Conservation (phyloP, 2,113 vertebrate species). For the Gobius niger region DNA sequence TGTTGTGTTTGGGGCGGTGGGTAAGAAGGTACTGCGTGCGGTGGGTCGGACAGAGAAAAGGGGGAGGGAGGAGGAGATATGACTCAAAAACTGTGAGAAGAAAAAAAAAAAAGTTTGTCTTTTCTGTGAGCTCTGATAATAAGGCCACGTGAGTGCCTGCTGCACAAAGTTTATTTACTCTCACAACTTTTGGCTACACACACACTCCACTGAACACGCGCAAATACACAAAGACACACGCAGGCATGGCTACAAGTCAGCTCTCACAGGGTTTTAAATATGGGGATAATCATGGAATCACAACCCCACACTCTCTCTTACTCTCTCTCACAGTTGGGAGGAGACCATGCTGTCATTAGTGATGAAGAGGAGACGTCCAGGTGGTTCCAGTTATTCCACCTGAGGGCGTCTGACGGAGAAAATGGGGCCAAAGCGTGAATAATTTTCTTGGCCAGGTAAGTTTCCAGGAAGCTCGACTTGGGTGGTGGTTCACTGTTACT, state of each 20-base stretch:
- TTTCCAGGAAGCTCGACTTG: slow-evolving; percentile 55
- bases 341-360: slow-evolving; percentile 28
- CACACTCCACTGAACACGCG: slow-evolving; percentile 59
- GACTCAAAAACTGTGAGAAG: slow-evolving; percentile 61
- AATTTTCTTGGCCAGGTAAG: slow-evolving; percentile 54
- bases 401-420: slow-evolving; percentile 45
- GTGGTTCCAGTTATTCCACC: slow-evolving; percentile 74
- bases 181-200: slow-evolving; percentile 73
- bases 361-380: slow-evolving; percentile 61
- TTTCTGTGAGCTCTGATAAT: slow-evolving; percentile 80
- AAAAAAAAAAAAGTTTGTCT: slow-evolving; percentile 76
- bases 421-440: slow-evolving; percentile 33
- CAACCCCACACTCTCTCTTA: slow-evolving; percentile 42
- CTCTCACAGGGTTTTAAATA: slow-evolving; percentile 61
- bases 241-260: slow-evolving; percentile 27
- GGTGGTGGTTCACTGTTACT: slow-evolving; percentile 50
- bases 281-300: slow-evolving; percentile 67
- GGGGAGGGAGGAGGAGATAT: slow-evolving; percentile 54
- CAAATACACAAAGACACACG: slow-evolving; percentile 31
- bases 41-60: slow-evolving; percentile 45
- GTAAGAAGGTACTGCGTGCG: slow-evolving; percentile 27
- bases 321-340: slow-evolving; percentile 25
- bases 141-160: slow-evolving; percentile 72
- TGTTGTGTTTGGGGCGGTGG: slow-evolving; percentile 65
- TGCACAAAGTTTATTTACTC: slow-evolving; percentile 78